A percentile compares a stretch with the other conserved stretches of the same genome.
Evolutionary conservation across 2,113 vertebrate species (phyloP).

Genomic region (Spea bombifrons): DNA sequence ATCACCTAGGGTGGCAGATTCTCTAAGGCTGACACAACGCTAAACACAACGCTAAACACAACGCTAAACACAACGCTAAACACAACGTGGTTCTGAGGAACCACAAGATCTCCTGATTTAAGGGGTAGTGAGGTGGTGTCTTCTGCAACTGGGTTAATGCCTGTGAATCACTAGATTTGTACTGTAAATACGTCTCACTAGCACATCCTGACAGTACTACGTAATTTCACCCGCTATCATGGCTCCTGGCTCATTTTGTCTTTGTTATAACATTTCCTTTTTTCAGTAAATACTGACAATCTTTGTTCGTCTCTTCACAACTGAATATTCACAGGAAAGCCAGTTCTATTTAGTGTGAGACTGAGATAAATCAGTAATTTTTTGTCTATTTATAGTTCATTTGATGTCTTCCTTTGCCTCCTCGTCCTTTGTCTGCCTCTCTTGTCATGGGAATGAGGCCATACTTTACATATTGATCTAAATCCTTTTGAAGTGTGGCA

Average conservation of each 20-base stretch:
- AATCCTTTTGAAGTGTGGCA: conserved; percentile 37
- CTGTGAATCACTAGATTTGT: too few species aligned
- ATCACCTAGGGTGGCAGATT: too few species aligned
- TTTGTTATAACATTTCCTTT: background rate
- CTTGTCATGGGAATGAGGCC: conserved; percentile 22
- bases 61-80: too few species aligned
- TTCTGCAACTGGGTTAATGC: too few species aligned
- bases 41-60: too few species aligned
- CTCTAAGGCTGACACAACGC: too few species aligned
- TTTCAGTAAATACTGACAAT: background rate
- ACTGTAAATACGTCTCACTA: too few species aligned
- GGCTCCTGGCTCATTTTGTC: background rate
- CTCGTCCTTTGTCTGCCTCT: conserved; percentile 16
- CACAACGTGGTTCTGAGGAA: too few species aligned
- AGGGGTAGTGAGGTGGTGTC: too few species aligned
- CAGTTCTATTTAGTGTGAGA: background rate
- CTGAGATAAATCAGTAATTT: conserved; percentile 10
- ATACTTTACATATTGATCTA: conserved; percentile 33
- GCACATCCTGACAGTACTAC: background rate
- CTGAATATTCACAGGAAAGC: conserved; percentile 11
- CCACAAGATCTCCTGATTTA: too few species aligned
- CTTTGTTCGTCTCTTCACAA: background rate
- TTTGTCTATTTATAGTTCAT: conserved; percentile 30
- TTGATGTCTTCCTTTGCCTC: background rate
- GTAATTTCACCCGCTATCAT: background rate